Percentiles rank a stretch among this genome's conserved stretches.
These are phyloP conservation scores for Nomada hirtipes DNA, from an alignment of 2,888 invertebrate genomes.

Conservation along the genomic window DNA sequence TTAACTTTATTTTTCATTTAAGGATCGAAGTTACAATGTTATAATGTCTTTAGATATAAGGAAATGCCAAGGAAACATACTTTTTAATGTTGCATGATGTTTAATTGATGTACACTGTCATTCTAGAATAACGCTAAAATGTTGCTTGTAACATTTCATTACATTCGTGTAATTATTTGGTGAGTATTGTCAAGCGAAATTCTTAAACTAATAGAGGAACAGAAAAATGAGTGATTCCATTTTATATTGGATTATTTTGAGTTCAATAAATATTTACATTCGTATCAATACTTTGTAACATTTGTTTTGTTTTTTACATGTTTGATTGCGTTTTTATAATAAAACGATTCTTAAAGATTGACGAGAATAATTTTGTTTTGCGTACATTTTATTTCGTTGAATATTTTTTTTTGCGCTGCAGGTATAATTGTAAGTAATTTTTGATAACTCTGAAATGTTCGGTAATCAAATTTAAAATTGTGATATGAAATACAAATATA, in stretches of 20 bases:
- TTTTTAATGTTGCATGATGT: conserved; percentile 18
- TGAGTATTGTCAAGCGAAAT: conserved; percentile 1
- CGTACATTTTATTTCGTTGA: not conserved
- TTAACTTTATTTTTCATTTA: conserved; percentile 26
- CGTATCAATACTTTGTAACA: conserved; percentile 8
- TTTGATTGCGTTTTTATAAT: conserved; percentile 9
- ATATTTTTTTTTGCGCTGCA: not conserved
- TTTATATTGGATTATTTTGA: conserved; percentile 36
- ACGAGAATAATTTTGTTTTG: not conserved
- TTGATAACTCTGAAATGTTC: not conserved
- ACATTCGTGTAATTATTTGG: conserved; percentile 4
- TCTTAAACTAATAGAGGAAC: not conserved
- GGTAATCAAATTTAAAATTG: not conserved
- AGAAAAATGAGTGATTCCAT: not conserved
- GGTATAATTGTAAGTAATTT: not conserved
- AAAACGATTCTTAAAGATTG: conserved; percentile 17
- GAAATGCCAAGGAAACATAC: conserved; percentile 1
- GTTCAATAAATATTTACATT: conserved; percentile 43
- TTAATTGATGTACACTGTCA: conserved; percentile 20
- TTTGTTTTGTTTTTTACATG: not conserved
- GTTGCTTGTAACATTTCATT: conserved; percentile 15
- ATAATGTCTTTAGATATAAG: conserved; percentile 1
- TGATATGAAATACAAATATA: not conserved
- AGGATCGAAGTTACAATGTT: not conserved
- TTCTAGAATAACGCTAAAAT: conserved; percentile 19